phyloP scores from a whole-genome alignment of 2,888 invertebrate species.

The Tribolium freemani region DNA sequence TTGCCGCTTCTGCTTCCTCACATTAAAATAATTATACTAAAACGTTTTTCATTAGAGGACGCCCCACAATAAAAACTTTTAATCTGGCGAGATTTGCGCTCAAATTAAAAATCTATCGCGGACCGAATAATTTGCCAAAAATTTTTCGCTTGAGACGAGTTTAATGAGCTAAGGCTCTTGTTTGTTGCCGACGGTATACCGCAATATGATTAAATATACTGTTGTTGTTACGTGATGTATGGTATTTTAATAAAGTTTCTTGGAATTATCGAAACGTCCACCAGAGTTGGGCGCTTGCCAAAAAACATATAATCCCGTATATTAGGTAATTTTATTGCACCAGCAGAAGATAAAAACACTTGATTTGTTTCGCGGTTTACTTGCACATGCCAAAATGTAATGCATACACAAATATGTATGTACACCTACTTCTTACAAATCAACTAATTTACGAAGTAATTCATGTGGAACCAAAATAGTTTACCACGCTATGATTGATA shows the following conservation, averaged over 20 bases:
- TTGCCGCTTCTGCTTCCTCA: conserved; percentile 39
- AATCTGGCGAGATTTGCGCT: conserved; percentile 32
- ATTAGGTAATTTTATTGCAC: conserved; percentile 38
- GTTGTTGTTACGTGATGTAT: conserved; percentile 11
- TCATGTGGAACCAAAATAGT: background rate
- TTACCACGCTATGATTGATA: background rate
- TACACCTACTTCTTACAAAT: background rate
- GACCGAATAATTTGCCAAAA: conserved; percentile 15
- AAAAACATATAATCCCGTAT: conserved; percentile 30
- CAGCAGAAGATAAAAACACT: conserved; percentile 25
- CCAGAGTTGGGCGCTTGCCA: conserved; percentile 20
- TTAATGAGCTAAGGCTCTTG: background rate
- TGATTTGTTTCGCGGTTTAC: background rate
- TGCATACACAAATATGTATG: background rate
- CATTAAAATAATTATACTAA: conserved; percentile 52
- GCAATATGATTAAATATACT: conserved; percentile 3
- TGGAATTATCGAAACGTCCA: conserved; percentile 29
- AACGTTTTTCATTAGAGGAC: conserved; percentile 52
- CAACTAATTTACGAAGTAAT: background rate
- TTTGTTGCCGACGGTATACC: background rate
- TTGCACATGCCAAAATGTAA: background rate
- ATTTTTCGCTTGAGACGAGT: background rate
- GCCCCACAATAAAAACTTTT: conserved; percentile 38
- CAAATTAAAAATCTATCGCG: conserved; percentile 34
- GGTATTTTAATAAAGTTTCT: conserved; percentile 31